phyloP scores from a whole-genome alignment of 1,140 invertebrate genomes.

The Andrena cerasifolii region DNA sequence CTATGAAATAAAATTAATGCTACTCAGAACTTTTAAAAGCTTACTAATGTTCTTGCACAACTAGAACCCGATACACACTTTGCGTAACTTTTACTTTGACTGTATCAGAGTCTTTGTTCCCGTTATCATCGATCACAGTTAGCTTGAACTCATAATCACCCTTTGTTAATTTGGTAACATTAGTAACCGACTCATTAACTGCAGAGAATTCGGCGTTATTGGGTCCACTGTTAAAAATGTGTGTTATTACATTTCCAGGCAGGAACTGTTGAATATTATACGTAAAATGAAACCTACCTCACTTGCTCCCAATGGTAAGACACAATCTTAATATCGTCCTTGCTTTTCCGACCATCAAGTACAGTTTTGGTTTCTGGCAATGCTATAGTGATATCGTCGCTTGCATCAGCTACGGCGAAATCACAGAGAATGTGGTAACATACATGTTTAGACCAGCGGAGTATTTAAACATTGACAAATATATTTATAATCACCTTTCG shows the following conservation, averaged over 20 bases:
- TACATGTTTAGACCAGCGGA: neutral
- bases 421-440: conserved; percentile 29
- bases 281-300: conserved; percentile 68
- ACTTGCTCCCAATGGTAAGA: conserved; percentile 92
- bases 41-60: conserved; percentile 11
- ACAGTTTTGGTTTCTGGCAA: conserved; percentile 90
- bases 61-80: conserved; percentile 85
- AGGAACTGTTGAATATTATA: neutral
- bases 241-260: neutral
- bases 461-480: neutral
- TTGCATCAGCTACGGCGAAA: conserved; percentile 84
- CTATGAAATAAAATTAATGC: conserved; percentile 80
- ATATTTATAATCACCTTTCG: conserved; percentile 84
- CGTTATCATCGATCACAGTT: conserved; percentile 92
- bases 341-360: conserved; percentile 91
- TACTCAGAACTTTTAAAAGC: neutral
- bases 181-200: conserved; percentile 85
- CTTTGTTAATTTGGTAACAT: conserved; percentile 91
- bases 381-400: conserved; percentile 86
- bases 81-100: conserved; percentile 93
- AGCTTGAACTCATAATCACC: conserved; percentile 93
- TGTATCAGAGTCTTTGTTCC: conserved; percentile 88
- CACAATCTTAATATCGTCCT: conserved; percentile 92
- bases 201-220: conserved; percentile 79
- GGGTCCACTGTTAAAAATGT: conserved; percentile 82